Evolutionary conservation across 2,888 invertebrate genomes (phyloP).

Genomic region (Lepidocyrtinus sp.): DNA sequence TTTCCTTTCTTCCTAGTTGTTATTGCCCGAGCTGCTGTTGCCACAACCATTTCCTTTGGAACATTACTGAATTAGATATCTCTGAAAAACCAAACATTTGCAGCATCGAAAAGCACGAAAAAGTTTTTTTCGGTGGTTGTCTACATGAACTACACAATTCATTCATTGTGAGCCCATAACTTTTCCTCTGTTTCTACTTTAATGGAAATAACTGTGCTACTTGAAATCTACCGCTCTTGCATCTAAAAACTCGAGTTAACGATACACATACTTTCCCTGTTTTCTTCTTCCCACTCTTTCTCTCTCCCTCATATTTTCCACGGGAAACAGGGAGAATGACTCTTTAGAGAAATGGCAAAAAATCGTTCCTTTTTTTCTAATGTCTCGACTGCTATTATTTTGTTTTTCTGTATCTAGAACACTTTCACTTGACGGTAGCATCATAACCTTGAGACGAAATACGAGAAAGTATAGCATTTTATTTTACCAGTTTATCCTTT

Average conservation of each 20-base stretch:
- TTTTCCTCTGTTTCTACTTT: slow-evolving; percentile 50
- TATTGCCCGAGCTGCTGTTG: slow-evolving; percentile 58
- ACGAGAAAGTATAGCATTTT: slow-evolving; percentile 38
- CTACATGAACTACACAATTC: slow-evolving; percentile 15
- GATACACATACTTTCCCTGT: not conserved
- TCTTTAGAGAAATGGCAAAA: slow-evolving; percentile 52
- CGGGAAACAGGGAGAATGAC: slow-evolving; percentile 37
- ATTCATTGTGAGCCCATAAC: slow-evolving; percentile 46
- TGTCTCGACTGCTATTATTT: not conserved
- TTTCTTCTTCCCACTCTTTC: not conserved
- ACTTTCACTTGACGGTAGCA: slow-evolving; percentile 53
- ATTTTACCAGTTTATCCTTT: too few species aligned
- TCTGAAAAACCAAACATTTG: slow-evolving; percentile 6
- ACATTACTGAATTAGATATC: slow-evolving; percentile 16
- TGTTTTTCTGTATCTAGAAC: not conserved
- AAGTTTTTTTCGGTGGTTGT: slow-evolving; percentile 23
- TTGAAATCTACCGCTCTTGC: not conserved
- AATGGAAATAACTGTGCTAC: slow-evolving; percentile 24
- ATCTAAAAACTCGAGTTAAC: too few species aligned
- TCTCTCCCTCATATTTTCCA: not conserved
- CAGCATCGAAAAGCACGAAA: slow-evolving; percentile 4
- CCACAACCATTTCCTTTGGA: slow-evolving; percentile 49
- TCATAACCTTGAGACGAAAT: slow-evolving; percentile 51
- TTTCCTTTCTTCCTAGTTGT: slow-evolving; percentile 21
- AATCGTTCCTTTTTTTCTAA: slow-evolving; percentile 21